phyloP scores from a whole-genome alignment of 2,113 vertebrate genomes.

The Numida meleagris region DNA sequence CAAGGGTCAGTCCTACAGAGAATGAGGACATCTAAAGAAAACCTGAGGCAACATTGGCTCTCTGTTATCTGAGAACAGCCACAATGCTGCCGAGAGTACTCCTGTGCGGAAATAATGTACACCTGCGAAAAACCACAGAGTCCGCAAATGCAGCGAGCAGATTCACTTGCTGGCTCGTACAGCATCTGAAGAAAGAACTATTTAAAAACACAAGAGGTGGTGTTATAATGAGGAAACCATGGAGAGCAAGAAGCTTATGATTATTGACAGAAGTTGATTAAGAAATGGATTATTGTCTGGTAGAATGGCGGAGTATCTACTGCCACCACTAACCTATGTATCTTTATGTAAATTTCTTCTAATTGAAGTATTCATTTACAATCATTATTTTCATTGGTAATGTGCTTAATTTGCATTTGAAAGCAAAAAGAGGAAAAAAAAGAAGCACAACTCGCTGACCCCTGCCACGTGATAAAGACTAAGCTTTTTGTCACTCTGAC shows the following conservation, averaged over 20 bases:
- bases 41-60: conserved; percentile 42
- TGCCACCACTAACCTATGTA: background rate
- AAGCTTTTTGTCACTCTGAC: conserved; percentile 46
- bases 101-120: conserved; percentile 49
- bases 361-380: conserved; percentile 62
- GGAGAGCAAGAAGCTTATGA: conserved; percentile 63
- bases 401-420: conserved; percentile 67
- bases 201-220: conserved; percentile 73
- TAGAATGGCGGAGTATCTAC: conserved; percentile 17
- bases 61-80: conserved; percentile 60
- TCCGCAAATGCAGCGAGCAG: conserved; percentile 3
- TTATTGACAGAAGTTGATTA: conserved; percentile 68
- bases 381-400: conserved; percentile 62
- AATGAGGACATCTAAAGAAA: conserved; percentile 68
- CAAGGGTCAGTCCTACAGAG: conserved; percentile 61
- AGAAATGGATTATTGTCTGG: conserved; percentile 65
- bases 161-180: conserved; percentile 35
- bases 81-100: conserved; percentile 45
- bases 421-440: conserved; percentile 57
- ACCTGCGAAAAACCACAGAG: conserved; percentile 56
- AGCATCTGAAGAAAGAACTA: conserved; percentile 63
- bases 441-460: conserved; percentile 8
- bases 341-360: conserved; percentile 62
- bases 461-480: conserved; percentile 57
- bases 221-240: conserved; percentile 71